Percentiles rank a stretch among this genome's conserved stretches.
Conservation (phyloP, 37 sponge, comb jelly and placozoan species). For the Dysidea cf. avara region DNA sequence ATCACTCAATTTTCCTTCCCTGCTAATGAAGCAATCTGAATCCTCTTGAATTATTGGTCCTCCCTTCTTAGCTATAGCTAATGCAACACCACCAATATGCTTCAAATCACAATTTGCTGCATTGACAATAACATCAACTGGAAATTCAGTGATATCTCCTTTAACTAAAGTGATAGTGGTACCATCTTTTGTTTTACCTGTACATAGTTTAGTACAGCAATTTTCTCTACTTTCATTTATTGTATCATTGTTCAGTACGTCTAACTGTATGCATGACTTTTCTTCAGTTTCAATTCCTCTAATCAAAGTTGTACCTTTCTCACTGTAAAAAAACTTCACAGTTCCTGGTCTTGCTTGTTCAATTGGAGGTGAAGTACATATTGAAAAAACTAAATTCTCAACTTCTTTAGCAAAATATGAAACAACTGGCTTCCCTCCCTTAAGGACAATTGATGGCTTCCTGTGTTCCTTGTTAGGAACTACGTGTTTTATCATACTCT, state of each 20-base stretch:
- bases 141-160: constrained; percentile 69
- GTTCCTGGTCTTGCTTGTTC: constrained; percentile 19
- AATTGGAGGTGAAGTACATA: background rate
- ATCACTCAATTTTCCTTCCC: constrained; percentile 20
- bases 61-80: constrained; percentile 48
- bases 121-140: constrained; percentile 73
- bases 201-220: background rate
- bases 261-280: constrained; percentile 32
- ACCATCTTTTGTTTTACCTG: constrained; percentile 5
- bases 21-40: constrained; percentile 13
- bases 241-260: background rate
- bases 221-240: background rate
- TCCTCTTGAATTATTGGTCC: constrained; percentile 54
- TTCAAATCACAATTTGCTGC: constrained; percentile 63
- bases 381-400: background rate
- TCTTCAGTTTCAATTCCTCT: constrained; percentile 21
- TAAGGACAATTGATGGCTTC: background rate
- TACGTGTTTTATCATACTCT: background rate
- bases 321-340: constrained; percentile 27
- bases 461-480: background rate
- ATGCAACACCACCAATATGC: constrained; percentile 66
- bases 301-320: constrained; percentile 5
- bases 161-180: constrained; percentile 24
- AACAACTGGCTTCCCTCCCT: constrained; percentile 10
- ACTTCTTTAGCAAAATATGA: constrained; percentile 2